These are phyloP conservation scores for Aurelia aurita DNA, from an alignment of 30 jellyfish, hydroid and myxozoan genomes.

Conservation along the genomic window DNA sequence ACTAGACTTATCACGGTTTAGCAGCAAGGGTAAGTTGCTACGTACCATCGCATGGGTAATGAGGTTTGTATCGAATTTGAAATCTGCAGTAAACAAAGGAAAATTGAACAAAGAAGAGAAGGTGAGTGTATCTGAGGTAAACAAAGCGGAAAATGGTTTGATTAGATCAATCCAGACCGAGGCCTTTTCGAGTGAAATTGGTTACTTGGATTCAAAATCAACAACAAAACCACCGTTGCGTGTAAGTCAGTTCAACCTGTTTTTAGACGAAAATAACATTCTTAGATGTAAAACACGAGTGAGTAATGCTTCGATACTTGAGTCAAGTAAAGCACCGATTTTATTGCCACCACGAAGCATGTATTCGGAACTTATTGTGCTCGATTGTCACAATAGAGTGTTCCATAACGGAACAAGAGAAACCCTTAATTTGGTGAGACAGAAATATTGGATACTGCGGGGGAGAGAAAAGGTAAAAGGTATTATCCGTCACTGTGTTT, in stretches of 20 bases:
- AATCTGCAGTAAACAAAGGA: neutral
- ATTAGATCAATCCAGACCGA: too few relatives aligned
- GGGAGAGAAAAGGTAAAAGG: slow-evolving; percentile 49
- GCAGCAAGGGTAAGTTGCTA: slow-evolving; percentile 22
- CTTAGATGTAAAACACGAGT: slow-evolving; percentile 36
- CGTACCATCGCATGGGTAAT: slow-evolving; percentile 38
- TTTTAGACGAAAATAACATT: slow-evolving; percentile 15
- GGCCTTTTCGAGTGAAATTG: slow-evolving; percentile 15
- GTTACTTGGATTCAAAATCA: neutral
- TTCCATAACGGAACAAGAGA: slow-evolving; percentile 56
- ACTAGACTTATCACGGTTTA: too few relatives aligned
- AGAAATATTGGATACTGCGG: slow-evolving; percentile 52
- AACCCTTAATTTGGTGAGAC: slow-evolving; percentile 46
- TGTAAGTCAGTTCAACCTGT: slow-evolving; percentile 28
- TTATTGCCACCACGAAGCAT: slow-evolving; percentile 37
- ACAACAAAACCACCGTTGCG: neutral
- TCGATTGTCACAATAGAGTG: slow-evolving; percentile 19
- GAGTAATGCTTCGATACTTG: slow-evolving; percentile 8
- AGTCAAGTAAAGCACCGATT: slow-evolving; percentile 32
- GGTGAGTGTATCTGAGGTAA: slow-evolving; percentile 26
- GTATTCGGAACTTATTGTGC: neutral
- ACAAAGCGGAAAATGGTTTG: too few relatives aligned
- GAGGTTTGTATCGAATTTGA: slow-evolving; percentile 15
- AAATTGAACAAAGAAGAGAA: neutral
- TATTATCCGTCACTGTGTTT: slow-evolving; percentile 1